Percentiles rank a stretch among this genome's conserved stretches.
Evolutionary conservation across 2,888 invertebrate species (phyloP).

Genomic region (Pachliopta kotzebuea): DNA sequence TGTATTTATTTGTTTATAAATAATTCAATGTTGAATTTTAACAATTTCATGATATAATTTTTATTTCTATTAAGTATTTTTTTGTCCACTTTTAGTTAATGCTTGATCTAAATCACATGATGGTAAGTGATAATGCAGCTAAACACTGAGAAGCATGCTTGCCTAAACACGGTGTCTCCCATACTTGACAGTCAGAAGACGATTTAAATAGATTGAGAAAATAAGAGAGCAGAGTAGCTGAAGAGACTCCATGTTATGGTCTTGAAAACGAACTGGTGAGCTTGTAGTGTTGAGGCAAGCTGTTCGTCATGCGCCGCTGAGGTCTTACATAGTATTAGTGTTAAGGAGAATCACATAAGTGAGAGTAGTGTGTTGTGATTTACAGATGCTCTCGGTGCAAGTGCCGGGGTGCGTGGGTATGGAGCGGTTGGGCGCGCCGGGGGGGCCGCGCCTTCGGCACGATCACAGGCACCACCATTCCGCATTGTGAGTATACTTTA

Average conservation of each 20-base stretch:
- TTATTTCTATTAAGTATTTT: too few species aligned
- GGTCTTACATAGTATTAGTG: slow-evolving; percentile 44
- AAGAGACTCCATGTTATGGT: not conserved
- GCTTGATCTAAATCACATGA: too few species aligned
- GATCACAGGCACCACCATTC: slow-evolving; percentile 77
- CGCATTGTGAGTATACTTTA: slow-evolving; percentile 62
- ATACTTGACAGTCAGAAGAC: too few species aligned
- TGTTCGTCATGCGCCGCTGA: not conserved
- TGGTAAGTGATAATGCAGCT: too few species aligned
- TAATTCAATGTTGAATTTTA: too few species aligned
- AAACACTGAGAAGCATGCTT: too few species aligned
- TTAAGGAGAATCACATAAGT: slow-evolving; percentile 74
- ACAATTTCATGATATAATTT: too few species aligned
- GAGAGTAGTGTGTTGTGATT: slow-evolving; percentile 80
- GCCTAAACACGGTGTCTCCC: too few species aligned
- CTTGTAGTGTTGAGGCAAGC: not conserved
- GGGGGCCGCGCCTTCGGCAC: slow-evolving; percentile 82
- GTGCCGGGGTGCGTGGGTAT: slow-evolving; percentile 87
- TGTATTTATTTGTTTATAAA: too few species aligned
- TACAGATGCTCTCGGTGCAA: slow-evolving; percentile 87
- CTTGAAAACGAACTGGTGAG: not conserved
- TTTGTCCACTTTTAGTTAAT: too few species aligned
- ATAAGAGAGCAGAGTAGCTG: too few species aligned
- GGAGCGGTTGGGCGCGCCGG: slow-evolving; percentile 84
- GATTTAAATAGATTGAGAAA: too few species aligned